Base-by-base conservation (phyloP, 2,888 invertebrate genomes). In the Glaucopsyche alexis region DNA sequence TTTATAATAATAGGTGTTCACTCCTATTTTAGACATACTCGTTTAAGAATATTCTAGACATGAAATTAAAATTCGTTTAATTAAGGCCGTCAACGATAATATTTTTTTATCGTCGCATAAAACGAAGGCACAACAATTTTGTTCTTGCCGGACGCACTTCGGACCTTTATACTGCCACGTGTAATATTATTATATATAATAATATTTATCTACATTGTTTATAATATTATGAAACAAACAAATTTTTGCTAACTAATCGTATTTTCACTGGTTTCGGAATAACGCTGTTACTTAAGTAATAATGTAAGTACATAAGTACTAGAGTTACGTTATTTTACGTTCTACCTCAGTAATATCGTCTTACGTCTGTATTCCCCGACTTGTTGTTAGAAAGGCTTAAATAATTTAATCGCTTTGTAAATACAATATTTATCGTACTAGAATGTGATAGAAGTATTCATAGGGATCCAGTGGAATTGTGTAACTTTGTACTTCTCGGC, bases 361-460 rank as follows among this genome's bases (percentile, higher is more conserved):
- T 29, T 4, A 29, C 29, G 29, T 78, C 76, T 76, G 76, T 76
- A 74, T 74, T 74, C 74, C 76, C 75, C 76, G 67, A 72, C 38
- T 72, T 72, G 64, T 71, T 66, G 42, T 42, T 66, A 66, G 66
- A 47, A 69, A 74, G 73, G 65, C 67, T 72, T 71, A 71, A 69
- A 49, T 69, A 69, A 49, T 69, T 69, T 29, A 69, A 69, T 49
- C 29, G 47, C 69, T 69, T 75, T 81, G 79, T 80, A 80, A 78
- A 79, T 80, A 80, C 74, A 82, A 90, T 88, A 91, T 82, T 91
- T 90, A 91, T 91, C 90, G 80, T 82, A 85, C 84, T 91, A 89
- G 89, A 87, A 86, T 86, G 88, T 91, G 87, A 89, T 90, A 89
- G 89, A 85, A 87, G 85, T 86, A 86, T 83, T 74, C 60, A 64